Percentiles rank a stretch among this genome's conserved stretches.
phyloP scores from a whole-genome alignment of 1,140 invertebrate genomes.

The Apocrypta bakeri region DNA sequence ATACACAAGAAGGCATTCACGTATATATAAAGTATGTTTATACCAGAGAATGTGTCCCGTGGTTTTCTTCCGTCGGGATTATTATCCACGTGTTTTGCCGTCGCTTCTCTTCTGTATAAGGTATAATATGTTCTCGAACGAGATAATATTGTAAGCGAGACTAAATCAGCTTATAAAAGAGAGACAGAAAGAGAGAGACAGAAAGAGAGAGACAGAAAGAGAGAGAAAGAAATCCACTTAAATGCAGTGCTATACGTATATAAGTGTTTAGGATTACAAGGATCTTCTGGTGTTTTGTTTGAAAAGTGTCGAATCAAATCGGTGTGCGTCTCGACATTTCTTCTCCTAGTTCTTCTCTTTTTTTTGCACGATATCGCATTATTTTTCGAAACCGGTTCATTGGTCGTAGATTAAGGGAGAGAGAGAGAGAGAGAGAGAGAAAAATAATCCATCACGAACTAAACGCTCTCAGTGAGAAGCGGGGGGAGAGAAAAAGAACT shows the following conservation, averaged over 20 bases:
- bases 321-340: too few species aligned
- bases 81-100: constrained; percentile 41
- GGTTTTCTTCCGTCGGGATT: constrained; percentile 49
- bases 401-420: too few species aligned
- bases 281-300: constrained; percentile 11
- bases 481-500: background rate
- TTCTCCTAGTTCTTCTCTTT: background rate
- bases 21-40: background rate
- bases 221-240: constrained; percentile 31
- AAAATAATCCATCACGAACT: too few species aligned
- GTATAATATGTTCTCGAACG: background rate
- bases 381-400: too few species aligned
- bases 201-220: too few species aligned
- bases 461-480: too few species aligned
- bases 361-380: too few species aligned
- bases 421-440: too few species aligned
- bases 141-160: constrained; percentile 32
- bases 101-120: constrained; percentile 23
- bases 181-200: too few species aligned
- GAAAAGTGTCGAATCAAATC: background rate
- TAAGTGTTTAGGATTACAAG: constrained; percentile 10
- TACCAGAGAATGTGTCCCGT: background rate
- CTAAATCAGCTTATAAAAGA: constrained; percentile 17
- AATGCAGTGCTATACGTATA: background rate
- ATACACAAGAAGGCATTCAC: too few species aligned